Conservation (phyloP, 2,113 vertebrate species). For the Chaetops frenatus region DNA sequence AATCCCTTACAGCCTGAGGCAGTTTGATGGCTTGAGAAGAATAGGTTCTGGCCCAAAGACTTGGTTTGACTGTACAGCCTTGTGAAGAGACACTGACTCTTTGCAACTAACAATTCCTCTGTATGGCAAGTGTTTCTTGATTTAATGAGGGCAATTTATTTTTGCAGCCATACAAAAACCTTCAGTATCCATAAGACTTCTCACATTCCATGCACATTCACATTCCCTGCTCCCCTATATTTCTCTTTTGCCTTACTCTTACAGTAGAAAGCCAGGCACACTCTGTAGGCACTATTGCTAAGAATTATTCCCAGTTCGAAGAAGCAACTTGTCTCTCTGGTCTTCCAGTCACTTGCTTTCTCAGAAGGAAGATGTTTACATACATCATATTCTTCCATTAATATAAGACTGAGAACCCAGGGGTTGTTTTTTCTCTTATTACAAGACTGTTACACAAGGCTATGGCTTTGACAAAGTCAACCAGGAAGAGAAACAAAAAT, state of each 20-base stretch:
- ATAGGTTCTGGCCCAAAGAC: background rate
- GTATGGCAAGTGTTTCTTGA: background rate
- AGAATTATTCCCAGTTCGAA: background rate
- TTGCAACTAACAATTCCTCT: background rate
- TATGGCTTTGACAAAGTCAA: background rate
- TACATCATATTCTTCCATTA: background rate
- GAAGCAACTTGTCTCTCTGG: background rate
- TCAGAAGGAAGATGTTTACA: background rate
- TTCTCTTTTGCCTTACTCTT: background rate
- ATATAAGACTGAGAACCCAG: background rate
- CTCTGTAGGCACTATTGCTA: background rate
- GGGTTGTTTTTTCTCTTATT: background rate
- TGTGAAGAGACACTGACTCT: background rate
- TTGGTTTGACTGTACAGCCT: background rate
- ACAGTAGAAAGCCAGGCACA: background rate
- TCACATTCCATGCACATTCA: background rate
- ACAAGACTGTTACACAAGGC: background rate
- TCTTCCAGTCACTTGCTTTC: background rate
- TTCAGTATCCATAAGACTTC: background rate
- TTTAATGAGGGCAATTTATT: slow-evolving; percentile 8
- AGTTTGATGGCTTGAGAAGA: background rate
- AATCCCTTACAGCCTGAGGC: background rate
- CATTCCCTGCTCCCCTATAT: background rate
- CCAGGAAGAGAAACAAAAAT: background rate
- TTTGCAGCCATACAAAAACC: slow-evolving; percentile 12